phyloP scores from a whole-genome alignment of 35 echinoderm and acorn worm species.

The Diadema setosum region DNA sequence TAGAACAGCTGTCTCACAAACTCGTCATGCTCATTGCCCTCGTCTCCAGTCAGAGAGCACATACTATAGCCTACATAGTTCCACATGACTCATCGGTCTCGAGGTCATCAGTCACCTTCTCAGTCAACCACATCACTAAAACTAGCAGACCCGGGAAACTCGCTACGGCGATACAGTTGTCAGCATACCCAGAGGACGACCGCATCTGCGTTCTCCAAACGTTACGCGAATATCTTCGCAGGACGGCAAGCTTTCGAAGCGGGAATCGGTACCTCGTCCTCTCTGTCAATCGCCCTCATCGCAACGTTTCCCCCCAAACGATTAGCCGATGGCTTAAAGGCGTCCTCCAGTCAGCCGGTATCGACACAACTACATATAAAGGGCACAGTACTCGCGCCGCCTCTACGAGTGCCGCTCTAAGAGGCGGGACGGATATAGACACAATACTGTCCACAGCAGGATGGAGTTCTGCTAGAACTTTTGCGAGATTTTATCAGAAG shows the following conservation, averaged over 20 bases:
- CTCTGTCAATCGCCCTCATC: background rate
- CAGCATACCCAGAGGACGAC: background rate
- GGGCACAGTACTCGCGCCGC: conserved; percentile 1
- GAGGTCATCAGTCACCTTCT: no score
- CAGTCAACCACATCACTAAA: background rate
- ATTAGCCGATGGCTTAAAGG: background rate
- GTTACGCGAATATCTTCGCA: background rate
- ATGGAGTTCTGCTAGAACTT: no score
- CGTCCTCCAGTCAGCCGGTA: background rate
- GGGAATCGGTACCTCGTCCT: background rate
- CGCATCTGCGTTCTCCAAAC: background rate
- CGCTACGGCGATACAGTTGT: background rate
- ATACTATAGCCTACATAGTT: no score
- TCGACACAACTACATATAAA: background rate
- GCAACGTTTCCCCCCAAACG: background rate
- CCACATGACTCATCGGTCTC: no score
- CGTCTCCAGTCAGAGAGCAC: background rate
- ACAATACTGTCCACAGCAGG: no score
- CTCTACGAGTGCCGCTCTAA: conserved; percentile 14
- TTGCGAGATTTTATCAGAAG: no score
- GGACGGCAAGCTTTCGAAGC: background rate
- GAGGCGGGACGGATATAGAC: no score
- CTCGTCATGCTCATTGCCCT: background rate
- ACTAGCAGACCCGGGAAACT: background rate
- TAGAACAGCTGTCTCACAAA: background rate